Conservation (phyloP, 2,113 vertebrate genomes). For the Acrocephalus arundinaceus region DNA sequence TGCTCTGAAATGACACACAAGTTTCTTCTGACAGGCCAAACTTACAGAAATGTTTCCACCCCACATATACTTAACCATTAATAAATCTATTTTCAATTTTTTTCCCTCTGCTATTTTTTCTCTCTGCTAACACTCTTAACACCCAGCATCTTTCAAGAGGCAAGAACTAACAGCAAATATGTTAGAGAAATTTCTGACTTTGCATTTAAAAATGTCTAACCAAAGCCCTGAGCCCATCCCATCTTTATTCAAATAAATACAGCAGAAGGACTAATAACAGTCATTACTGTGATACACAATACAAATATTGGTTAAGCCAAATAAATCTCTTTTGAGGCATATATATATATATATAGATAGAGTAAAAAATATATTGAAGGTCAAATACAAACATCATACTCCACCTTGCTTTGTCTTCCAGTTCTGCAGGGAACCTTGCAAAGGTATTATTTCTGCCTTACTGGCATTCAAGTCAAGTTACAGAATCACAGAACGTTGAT, state of each 20-base stretch:
- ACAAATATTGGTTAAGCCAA: background rate
- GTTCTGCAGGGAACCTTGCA: background rate
- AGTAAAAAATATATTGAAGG: background rate
- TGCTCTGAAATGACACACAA: background rate
- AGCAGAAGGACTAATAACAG: background rate
- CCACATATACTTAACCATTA: background rate
- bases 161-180: background rate
- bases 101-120: background rate
- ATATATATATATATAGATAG: background rate
- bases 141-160: background rate
- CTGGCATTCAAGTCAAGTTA: background rate
- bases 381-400: background rate
- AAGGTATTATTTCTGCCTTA: background rate
- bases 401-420: background rate
- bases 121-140: background rate
- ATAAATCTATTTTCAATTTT: background rate
- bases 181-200: background rate
- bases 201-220: background rate
- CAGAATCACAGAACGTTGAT: background rate
- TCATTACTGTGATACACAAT: background rate
- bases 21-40: background rate
- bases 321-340: slow-evolving; percentile 30
- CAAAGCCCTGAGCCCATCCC: background rate
- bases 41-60: accelerated
- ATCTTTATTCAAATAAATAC: background rate